A percentile compares a stretch with the other conserved stretches of the same genome.
Conservation (phyloP, 2,888 invertebrate genomes). For the Sinelater perroti region DNA sequence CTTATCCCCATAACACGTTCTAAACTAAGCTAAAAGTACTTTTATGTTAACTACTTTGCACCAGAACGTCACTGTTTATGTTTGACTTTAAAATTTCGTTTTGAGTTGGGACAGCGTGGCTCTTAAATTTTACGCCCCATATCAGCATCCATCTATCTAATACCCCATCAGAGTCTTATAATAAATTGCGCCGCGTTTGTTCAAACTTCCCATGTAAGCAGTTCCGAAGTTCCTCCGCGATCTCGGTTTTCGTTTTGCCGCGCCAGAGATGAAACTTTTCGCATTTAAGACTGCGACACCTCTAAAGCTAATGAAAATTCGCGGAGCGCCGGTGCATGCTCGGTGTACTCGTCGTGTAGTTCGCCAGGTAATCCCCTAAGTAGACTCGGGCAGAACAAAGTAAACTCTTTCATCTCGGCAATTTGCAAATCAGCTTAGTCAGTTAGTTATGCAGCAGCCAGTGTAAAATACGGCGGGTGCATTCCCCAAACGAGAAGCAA, state of each 20-base stretch:
- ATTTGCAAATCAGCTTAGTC: constrained; percentile 31
- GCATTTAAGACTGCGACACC: constrained; percentile 30
- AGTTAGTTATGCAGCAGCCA: constrained; percentile 18
- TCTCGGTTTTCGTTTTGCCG: constrained; percentile 22
- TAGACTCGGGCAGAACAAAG: constrained; percentile 16
- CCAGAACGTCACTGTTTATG: no score
- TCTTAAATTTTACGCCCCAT: no score
- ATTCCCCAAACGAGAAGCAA: constrained; percentile 19
- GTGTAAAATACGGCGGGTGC: constrained; percentile 18
- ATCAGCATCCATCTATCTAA: no score
- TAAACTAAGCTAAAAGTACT: no score
- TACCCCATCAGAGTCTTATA: constrained; percentile 11
- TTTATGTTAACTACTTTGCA: no score
- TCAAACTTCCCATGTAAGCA: constrained; percentile 11
- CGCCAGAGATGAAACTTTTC: constrained; percentile 26
- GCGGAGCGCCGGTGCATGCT: constrained; percentile 9
- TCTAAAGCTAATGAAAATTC: constrained; percentile 31
- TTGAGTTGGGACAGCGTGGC: no score
- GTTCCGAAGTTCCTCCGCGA: constrained; percentile 10
- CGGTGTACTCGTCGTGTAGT: constrained; percentile 13
- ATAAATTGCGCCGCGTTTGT: constrained; percentile 16
- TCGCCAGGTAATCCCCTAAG: constrained; percentile 21
- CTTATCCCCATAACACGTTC: no score
- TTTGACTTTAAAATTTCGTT: no score
- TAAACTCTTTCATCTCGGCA: constrained; percentile 22